Conservation (phyloP, 2,888 invertebrate species). For the Spisula solida region DNA sequence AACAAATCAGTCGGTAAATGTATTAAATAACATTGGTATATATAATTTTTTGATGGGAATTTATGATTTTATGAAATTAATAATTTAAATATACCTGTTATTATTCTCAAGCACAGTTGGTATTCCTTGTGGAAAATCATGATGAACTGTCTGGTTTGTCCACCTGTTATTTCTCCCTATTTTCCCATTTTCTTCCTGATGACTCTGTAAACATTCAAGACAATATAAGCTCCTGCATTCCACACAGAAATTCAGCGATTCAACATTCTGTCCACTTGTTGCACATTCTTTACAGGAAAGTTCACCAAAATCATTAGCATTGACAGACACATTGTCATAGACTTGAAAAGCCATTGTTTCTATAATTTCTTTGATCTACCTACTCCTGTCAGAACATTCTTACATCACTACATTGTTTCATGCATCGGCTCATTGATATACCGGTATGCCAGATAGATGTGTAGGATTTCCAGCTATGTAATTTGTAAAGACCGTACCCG, state of each 20-base stretch:
- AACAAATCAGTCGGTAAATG: no score
- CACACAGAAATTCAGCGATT: constrained; percentile 43
- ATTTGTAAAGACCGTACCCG: no score
- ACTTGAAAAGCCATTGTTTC: constrained; percentile 39
- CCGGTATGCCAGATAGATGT: no score
- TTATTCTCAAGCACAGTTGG: not conserved
- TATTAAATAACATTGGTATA: no score
- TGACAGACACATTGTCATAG: constrained; percentile 32
- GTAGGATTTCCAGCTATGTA: no score
- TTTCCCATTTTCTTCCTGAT: not conserved
- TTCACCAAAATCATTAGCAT: constrained; percentile 20
- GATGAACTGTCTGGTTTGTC: not conserved
- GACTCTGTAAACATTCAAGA: constrained; percentile 30
- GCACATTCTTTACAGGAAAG: constrained; percentile 32
- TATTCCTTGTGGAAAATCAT: not conserved
- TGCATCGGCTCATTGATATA: no score
- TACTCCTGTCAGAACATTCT: not conserved
- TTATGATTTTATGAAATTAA: no score
- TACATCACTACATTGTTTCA: no score
- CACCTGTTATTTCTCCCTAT: not conserved
- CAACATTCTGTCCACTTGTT: constrained; percentile 27
- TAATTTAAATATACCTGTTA: not conserved
- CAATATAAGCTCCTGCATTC: constrained; percentile 41
- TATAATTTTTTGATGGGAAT: no score
- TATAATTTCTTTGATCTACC: not conserved